These are phyloP conservation scores for Lithophane semibrunnea DNA, from an alignment of 2,888 invertebrate species.

Conservation along the genomic window DNA sequence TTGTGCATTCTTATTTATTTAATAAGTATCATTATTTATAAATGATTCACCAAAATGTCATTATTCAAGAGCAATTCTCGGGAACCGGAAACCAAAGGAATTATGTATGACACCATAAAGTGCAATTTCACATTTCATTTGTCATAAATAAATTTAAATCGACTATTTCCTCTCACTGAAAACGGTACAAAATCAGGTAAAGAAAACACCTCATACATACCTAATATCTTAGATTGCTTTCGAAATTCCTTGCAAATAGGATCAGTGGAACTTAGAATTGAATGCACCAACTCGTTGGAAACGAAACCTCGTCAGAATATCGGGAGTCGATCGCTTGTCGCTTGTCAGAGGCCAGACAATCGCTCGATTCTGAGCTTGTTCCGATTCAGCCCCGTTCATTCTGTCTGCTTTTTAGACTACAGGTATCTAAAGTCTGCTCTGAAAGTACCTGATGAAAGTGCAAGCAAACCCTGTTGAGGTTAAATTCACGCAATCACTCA, in stretches of 20 bases:
- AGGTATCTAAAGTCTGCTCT: neutral
- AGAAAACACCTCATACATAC: slow-evolving; percentile 39
- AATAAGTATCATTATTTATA: neutral
- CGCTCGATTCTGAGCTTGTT: slow-evolving; percentile 22
- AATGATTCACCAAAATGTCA: neutral
- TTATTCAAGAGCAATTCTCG: neutral
- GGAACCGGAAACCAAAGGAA: neutral
- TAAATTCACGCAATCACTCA: neutral
- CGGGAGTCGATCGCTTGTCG: slow-evolving; percentile 57
- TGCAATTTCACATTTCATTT: slow-evolving; percentile 19
- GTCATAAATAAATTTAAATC: slow-evolving; percentile 11
- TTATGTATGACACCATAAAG: neutral
- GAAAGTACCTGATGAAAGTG: neutral
- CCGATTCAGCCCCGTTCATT: slow-evolving; percentile 26
- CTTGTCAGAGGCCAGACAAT: slow-evolving; percentile 51
- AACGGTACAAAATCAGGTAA: slow-evolving; percentile 2
- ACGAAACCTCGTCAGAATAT: slow-evolving; percentile 60
- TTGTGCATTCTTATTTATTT: neutral
- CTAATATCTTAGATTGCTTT: slow-evolving; percentile 41
- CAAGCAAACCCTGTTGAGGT: neutral
- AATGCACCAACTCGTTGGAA: slow-evolving; percentile 54
- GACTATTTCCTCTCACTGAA: neutral
- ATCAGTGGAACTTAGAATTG: slow-evolving; percentile 53
- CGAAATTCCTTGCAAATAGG: slow-evolving; percentile 52
- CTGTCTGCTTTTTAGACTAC: slow-evolving; percentile 32